Conservation (phyloP, 2,797 vertebrate genomes). For the Sebastolobus alascanus region DNA sequence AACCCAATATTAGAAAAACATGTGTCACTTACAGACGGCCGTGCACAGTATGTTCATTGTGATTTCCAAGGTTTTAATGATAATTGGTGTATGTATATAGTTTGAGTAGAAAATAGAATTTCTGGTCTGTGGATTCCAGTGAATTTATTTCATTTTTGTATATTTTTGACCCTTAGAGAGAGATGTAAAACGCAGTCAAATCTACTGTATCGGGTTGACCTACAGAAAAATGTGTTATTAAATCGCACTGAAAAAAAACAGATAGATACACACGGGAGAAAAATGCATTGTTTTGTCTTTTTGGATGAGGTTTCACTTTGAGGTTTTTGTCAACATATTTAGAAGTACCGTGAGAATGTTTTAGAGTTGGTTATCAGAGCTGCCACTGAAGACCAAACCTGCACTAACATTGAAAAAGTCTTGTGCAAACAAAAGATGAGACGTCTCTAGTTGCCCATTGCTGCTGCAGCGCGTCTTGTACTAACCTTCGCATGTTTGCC, state of each 20-base stretch:
- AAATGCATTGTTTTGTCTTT: not conserved
- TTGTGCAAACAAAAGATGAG: conserved; percentile 1
- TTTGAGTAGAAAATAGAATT: not conserved
- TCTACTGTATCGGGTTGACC: not conserved
- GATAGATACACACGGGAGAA: not conserved
- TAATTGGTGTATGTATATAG: not conserved
- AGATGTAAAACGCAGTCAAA: not conserved
- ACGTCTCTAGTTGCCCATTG: not conserved
- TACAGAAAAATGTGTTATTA: not conserved
- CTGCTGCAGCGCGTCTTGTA: not conserved
- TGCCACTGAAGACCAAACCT: conserved; percentile 1
- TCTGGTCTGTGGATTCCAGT: not conserved
- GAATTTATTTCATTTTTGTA: not conserved
- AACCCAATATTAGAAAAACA: not conserved
- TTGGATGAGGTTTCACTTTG: not conserved
- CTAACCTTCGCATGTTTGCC: conserved; percentile 23
- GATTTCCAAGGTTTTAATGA: not conserved
- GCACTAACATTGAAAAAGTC: not conserved
- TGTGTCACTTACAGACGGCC: too few species aligned
- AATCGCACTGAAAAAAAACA: not conserved
- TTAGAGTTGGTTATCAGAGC: conserved; percentile 8
- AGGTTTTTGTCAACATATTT: not conserved
- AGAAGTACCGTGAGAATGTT: conserved; percentile 24
- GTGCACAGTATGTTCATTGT: not conserved
- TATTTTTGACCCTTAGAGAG: not conserved